phyloP scores from a whole-genome alignment of 2,888 invertebrate genomes.

The Cheilosia soror region DNA sequence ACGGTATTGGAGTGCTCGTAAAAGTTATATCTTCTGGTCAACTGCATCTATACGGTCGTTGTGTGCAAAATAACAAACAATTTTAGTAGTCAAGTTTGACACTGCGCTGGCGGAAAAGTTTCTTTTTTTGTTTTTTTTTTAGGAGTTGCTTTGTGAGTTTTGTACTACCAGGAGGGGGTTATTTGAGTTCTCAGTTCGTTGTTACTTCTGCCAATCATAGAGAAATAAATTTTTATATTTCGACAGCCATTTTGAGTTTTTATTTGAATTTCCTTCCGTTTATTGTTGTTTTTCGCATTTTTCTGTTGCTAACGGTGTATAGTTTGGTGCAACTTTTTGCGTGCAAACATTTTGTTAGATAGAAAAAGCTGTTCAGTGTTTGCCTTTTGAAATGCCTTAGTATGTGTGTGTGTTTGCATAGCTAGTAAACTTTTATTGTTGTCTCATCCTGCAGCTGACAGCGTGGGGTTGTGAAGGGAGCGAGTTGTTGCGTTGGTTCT shows the following conservation, averaged over 20 bases:
- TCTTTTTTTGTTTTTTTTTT: slow-evolving; percentile 1
- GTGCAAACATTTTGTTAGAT: slow-evolving; percentile 51
- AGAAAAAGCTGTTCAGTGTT: slow-evolving; percentile 11
- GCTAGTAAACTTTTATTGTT: slow-evolving; percentile 29
- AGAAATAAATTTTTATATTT: slow-evolving; percentile 61
- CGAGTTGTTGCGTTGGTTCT: slow-evolving; percentile 39
- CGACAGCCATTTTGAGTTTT: slow-evolving; percentile 64
- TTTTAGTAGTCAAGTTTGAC: slow-evolving; percentile 60
- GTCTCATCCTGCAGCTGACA: slow-evolving; percentile 4
- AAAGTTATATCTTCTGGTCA: slow-evolving; percentile 62
- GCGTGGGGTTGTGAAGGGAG: neutral
- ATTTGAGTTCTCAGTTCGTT: slow-evolving; percentile 8
- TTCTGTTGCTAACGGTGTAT: neutral
- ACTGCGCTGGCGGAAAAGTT: slow-evolving; percentile 44
- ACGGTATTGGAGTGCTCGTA: slow-evolving; percentile 9
- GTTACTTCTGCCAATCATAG: slow-evolving; percentile 46
- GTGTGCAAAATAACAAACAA: slow-evolving; percentile 44
- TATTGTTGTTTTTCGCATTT: neutral
- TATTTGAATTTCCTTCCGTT: slow-evolving; percentile 65
- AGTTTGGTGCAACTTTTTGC: slow-evolving; percentile 24
- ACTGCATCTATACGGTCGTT: slow-evolving; percentile 37
- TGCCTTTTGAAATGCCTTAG: slow-evolving; percentile 29
- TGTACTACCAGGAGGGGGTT: neutral
- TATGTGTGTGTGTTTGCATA: slow-evolving; percentile 3
- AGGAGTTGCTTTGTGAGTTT: neutral